phyloP scores from a whole-genome alignment of 1,140 invertebrate genomes.

The Paraescarpia echinospica region DNA sequence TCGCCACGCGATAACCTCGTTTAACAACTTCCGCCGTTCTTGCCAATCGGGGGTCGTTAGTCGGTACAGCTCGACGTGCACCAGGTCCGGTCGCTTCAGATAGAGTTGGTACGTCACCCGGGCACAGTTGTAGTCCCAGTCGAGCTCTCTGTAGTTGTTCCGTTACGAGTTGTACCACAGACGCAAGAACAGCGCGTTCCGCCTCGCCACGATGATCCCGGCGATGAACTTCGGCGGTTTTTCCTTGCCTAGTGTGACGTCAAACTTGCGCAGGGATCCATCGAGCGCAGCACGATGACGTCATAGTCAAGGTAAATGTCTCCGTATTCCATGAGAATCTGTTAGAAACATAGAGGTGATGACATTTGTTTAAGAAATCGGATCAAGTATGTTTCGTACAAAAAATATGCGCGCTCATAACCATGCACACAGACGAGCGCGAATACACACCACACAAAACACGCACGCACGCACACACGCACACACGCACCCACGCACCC shows the following conservation, averaged over 20 bases:
- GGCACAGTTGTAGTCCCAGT: not conserved
- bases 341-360: not conserved
- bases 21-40: not conserved
- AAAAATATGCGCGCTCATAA: no score
- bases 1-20: conserved; percentile 10
- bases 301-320: conserved; percentile 25
- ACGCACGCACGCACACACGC: no score
- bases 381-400: no score
- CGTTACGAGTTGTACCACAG: conserved; percentile 20
- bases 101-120: not conserved
- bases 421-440: no score
- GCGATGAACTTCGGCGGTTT: not conserved
- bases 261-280: conserved; percentile 15
- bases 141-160: not conserved
- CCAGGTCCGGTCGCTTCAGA: not conserved
- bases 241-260: conserved; percentile 19
- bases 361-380: not conserved
- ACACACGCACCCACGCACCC: no score
- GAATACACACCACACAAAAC: no score
- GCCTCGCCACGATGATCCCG: conserved; percentile 20
- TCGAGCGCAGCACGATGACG: conserved; percentile 20
- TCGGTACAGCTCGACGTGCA: conserved; percentile 20
- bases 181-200: conserved; percentile 14
- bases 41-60: conserved; percentile 12
- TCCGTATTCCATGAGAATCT: conserved; percentile 18